Evolutionary conservation across 2,113 vertebrate species (phyloP).

Genomic region (Trogon surrucura): DNA sequence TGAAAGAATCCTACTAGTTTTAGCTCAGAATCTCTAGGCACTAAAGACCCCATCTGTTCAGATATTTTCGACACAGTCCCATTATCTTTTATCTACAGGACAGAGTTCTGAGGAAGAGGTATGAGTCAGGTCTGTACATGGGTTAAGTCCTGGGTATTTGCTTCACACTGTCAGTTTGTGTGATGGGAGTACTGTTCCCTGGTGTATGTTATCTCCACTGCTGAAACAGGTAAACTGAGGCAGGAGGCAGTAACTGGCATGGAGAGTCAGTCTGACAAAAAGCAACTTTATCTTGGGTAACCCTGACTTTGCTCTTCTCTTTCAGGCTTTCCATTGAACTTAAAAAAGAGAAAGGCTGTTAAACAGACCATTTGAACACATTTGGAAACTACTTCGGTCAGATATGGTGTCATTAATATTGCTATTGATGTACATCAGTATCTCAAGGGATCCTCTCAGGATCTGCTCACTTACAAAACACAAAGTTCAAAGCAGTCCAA

Average conservation of each 20-base stretch:
- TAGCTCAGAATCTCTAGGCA: background rate
- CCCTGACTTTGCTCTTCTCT: background rate
- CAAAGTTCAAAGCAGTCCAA: background rate
- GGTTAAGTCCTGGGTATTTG: background rate
- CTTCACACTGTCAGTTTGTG: background rate
- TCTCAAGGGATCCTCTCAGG: background rate
- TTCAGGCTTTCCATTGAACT: background rate
- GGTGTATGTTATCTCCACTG: background rate
- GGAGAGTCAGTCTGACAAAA: background rate
- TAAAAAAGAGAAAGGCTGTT: background rate
- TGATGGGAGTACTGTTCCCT: background rate
- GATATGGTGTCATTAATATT: background rate
- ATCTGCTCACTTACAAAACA: background rate
- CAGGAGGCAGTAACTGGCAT: background rate
- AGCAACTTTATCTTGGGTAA: background rate
- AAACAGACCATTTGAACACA: background rate
- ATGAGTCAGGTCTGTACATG: background rate
- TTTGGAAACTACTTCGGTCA: background rate
- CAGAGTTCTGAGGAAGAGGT: background rate
- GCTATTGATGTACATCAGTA: background rate
- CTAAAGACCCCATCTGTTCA: background rate
- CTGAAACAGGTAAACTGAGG: background rate
- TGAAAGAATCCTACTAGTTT: background rate
- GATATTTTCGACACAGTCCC: background rate
- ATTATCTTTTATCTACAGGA: background rate